A percentile compares a stretch with the other conserved stretches of the same genome.
These are phyloP conservation scores for Prionchulus punctatus DNA, from an alignment of 2,888 invertebrate species.

Conservation along the genomic window DNA sequence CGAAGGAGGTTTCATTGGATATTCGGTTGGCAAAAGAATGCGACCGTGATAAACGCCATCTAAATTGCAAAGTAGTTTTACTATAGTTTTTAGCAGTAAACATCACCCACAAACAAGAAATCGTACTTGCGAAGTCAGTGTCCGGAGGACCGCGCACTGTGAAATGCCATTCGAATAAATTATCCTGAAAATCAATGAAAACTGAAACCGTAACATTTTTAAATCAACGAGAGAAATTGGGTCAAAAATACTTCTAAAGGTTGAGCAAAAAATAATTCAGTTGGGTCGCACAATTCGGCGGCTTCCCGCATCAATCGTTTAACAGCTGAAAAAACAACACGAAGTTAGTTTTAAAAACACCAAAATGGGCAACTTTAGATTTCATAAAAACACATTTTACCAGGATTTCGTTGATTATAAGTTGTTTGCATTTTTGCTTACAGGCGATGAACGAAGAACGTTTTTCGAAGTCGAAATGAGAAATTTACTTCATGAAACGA, in stretches of 20 bases:
- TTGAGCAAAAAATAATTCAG: conserved; percentile 71
- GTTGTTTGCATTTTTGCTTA: too few species aligned
- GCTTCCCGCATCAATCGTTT: conserved; percentile 85
- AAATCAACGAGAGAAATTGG: conserved; percentile 10
- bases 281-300: conserved; percentile 60
- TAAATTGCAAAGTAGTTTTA: background rate
- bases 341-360: too few species aligned
- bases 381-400: background rate
- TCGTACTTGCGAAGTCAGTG: conserved; percentile 57
- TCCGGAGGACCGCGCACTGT: conserved; percentile 74
- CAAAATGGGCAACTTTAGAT: background rate
- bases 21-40: conserved; percentile 74
- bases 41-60: conserved; percentile 76
- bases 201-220: background rate
- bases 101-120: background rate
- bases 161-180: conserved; percentile 94
- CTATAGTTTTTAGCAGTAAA: background rate
- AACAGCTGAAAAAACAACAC: conserved; percentile 51
- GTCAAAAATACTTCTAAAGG: conserved; percentile 66
- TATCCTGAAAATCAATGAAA: conserved; percentile 44
- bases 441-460: too few species aligned
- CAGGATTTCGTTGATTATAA: background rate
- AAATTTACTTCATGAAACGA: too few species aligned
- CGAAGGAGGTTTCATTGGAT: conserved; percentile 92
- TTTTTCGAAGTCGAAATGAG: too few species aligned